phyloP scores from a whole-genome alignment of 92 coral and sea anemone species.

The Pocillopora meandrina region DNA sequence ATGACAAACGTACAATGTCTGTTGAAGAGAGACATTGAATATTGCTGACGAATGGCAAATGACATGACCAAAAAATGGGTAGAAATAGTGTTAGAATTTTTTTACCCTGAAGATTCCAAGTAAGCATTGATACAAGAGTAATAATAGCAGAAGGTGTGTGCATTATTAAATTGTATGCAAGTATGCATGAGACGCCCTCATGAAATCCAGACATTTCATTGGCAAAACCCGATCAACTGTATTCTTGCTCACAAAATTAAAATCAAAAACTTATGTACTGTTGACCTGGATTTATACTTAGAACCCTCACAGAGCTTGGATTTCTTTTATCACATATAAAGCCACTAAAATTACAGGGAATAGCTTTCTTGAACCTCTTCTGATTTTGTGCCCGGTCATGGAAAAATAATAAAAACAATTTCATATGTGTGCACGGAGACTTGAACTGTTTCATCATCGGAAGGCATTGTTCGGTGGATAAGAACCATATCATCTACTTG shows the following conservation, averaged over 20 bases:
- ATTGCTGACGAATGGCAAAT: not conserved
- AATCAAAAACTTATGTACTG: not conserved
- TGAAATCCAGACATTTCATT: not conserved
- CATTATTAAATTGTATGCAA: not conserved
- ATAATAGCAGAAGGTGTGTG: not conserved
- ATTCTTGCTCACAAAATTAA: constrained; percentile 11
- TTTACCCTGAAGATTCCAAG: not conserved
- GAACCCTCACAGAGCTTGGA: not conserved
- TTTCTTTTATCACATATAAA: constrained; percentile 5
- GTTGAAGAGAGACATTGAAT: not conserved
- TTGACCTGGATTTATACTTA: not conserved
- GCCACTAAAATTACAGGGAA: not conserved
- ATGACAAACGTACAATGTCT: constrained; percentile 16
- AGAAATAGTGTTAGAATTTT: no score
- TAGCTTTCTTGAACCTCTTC: not conserved
- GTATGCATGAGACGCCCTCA: not conserved
- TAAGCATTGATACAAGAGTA: not conserved
- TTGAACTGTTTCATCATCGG: not conserved
- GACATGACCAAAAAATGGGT: not conserved
- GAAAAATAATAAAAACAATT: not conserved
- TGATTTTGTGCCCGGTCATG: constrained; percentile 8
- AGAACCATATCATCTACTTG: not conserved
- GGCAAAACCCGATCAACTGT: not conserved
- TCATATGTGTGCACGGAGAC: not conserved
- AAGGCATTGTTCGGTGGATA: not conserved